Evolutionary conservation across 2,888 invertebrate species (phyloP), one percentile per base, ranked within the genome.

Genomic region (Cosmopolites sordidus): DNA sequence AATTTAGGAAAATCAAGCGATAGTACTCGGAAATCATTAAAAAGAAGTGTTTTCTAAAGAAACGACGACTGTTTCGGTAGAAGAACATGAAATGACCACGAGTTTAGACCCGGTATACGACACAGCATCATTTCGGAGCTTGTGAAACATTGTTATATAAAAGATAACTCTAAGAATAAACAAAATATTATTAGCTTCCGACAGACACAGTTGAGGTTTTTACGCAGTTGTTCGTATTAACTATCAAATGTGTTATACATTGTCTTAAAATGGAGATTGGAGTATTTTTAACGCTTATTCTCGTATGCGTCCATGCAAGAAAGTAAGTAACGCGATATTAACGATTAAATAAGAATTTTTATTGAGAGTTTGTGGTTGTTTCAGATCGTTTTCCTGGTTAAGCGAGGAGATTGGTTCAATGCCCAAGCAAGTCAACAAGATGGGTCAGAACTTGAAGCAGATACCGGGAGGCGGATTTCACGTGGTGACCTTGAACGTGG

Each of bases 391-490:
- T 27, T 27, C 27, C 5, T 27, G 6, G 6, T 27, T 9, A 27
- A 27, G 9, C 5, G 12, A 12, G 33, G 33, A 33, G 33, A 22
- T 5, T 8, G 22, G 8, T 8, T 22, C 22, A 8, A 3, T 22
- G 22, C 33, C 12, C 33, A 4, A n/a, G 12, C 33, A 33, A 6
- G 12, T 54, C 1, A 33, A 43, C 14, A 42, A 50, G 15, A 64
- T 65, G 62, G 65, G 65, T 4, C 57, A 57, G 57, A 62, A 63
- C 29, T 54, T 71, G 2, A 56, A 60, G 9, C 47, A 55, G 9
- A 64, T 73, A 41, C 72, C 71, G 0, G 48, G 44, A 47, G 72
- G 72, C 44, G 43, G 56, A n/a, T 50, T 53, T 8, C 43, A 62
- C 16, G 59, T 63, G n/a, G 63, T 54, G 18, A 54, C 51, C 12